Evolutionary conservation across 2,888 invertebrate genomes (phyloP).

Genomic region (Oxyteleia sp.): DNA sequence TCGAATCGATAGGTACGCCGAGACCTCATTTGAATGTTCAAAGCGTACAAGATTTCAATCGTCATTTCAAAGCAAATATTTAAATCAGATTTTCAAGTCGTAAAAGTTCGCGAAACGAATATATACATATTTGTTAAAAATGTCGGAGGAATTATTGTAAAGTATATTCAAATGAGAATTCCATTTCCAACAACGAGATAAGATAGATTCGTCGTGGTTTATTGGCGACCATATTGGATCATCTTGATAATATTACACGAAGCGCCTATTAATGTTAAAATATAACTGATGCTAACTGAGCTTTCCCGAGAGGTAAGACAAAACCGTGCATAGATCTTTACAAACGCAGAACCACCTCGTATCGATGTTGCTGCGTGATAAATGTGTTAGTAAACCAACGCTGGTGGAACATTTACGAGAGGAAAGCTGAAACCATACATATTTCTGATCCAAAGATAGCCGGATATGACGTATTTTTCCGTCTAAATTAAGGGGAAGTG

Average conservation of each 20-base stretch:
- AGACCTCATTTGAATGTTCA: constrained; percentile 45
- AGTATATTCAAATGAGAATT: constrained; percentile 60
- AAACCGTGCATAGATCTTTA: too few species aligned
- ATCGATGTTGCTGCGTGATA: constrained; percentile 68
- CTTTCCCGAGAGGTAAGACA: too few species aligned
- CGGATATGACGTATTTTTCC: too few species aligned
- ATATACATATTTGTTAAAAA: constrained; percentile 47
- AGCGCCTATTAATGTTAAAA: constrained; percentile 71
- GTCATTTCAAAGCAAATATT: constrained; percentile 52
- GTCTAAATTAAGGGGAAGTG: too few species aligned
- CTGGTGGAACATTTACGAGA: constrained; percentile 63
- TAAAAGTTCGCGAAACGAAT: constrained; percentile 31
- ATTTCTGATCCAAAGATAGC: constrained; percentile 58
- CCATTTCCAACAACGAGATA: constrained; percentile 35
- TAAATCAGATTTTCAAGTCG: constrained; percentile 41
- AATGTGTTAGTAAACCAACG: constrained; percentile 71
- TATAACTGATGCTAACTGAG: too few species aligned
- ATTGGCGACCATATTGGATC: constrained; percentile 67
- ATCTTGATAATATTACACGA: constrained; percentile 69
- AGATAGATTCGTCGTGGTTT: constrained; percentile 63
- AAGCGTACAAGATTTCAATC: constrained; percentile 41
- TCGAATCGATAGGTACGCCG: constrained; percentile 29
- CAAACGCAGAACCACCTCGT: too few species aligned
- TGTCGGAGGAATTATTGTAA: constrained; percentile 39
- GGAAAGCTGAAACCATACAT: constrained; percentile 67